A percentile compares a stretch with the other conserved stretches of the same genome.
Conservation (phyloP, 2,113 vertebrate genomes). For the Phodopus roborovskii region DNA sequence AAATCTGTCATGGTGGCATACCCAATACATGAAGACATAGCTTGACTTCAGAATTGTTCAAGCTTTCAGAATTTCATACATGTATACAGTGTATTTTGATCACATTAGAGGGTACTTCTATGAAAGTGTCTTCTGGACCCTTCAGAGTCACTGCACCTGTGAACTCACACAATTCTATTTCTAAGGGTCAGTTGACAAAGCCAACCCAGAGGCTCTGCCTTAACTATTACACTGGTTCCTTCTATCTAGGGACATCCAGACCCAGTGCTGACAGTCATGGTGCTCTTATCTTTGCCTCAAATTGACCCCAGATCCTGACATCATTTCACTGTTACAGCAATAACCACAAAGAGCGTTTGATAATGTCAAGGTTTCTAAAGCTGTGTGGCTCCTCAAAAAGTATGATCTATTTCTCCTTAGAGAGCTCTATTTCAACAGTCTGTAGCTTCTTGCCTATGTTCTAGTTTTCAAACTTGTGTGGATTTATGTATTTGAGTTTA, state of each 20-base stretch:
- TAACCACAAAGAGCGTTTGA: not conserved
- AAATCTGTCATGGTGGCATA: not conserved
- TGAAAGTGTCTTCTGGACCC: not conserved
- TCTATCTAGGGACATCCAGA: not conserved
- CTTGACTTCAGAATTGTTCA: not conserved
- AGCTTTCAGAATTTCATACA: not conserved
- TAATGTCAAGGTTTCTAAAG: not conserved
- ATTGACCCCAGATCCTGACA: not conserved
- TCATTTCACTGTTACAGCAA: not conserved
- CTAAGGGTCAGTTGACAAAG: not conserved
- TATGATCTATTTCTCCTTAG: not conserved
- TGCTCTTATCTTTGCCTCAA: not conserved
- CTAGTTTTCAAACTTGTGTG: not conserved
- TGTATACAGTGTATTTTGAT: not conserved
- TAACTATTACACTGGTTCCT: not conserved
- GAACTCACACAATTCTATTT: not conserved
- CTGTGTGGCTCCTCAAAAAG: not conserved
- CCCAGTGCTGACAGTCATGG: fast-evolving
- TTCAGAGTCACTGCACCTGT: not conserved
- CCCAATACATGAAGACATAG: not conserved
- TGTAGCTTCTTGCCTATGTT: not conserved
- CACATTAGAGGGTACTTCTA: not conserved
- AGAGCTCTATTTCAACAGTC: not conserved
- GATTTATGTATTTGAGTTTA: not conserved
- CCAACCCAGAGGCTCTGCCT: fast-evolving